Evolutionary conservation across 2,113 vertebrate genomes (phyloP).

Genomic region (Oostethus manadensis): DNA sequence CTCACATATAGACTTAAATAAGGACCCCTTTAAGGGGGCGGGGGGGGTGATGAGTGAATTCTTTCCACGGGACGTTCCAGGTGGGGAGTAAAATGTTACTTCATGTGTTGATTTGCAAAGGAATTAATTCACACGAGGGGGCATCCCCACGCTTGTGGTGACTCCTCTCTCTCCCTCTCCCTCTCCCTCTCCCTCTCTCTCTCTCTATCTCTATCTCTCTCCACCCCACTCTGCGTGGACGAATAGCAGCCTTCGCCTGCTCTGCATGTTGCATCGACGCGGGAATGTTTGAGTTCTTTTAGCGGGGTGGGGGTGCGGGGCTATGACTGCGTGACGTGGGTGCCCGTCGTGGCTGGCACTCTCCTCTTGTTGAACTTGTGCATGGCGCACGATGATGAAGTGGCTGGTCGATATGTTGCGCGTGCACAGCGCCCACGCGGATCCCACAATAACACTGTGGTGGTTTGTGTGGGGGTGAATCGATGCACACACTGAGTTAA

Average conservation of each 20-base stretch:
- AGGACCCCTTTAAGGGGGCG: not conserved
- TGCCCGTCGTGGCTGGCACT: not conserved
- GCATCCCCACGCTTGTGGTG: constrained; percentile 51
- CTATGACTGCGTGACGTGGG: not conserved
- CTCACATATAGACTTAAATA: not conserved
- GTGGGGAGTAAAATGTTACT: too few relatives aligned
- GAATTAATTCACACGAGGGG: constrained; percentile 66
- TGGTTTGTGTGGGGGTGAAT: constrained; percentile 65
- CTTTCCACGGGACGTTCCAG: too few relatives aligned
- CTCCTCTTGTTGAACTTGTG: not conserved
- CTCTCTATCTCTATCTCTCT: constrained; percentile 34
- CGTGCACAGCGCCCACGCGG: constrained; percentile 45
- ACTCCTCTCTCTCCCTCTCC: constrained; percentile 16
- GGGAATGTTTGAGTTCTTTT: constrained; percentile 73
- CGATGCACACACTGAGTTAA: constrained; percentile 79
- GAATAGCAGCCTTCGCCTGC: constrained; percentile 62
- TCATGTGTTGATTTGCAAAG: constrained; percentile 69
- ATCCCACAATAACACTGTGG: constrained; percentile 50
- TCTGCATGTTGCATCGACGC: constrained; percentile 72
- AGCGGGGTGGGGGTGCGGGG: not conserved
- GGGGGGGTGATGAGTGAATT: too few relatives aligned
- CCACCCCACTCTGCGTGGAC: constrained; percentile 42
- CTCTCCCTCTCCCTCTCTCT: constrained; percentile 26
- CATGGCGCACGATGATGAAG: not conserved
- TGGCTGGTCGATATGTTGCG: constrained; percentile 54